Conservation (phyloP, 1,140 invertebrate genomes). For the Micrasema minimum region DNA sequence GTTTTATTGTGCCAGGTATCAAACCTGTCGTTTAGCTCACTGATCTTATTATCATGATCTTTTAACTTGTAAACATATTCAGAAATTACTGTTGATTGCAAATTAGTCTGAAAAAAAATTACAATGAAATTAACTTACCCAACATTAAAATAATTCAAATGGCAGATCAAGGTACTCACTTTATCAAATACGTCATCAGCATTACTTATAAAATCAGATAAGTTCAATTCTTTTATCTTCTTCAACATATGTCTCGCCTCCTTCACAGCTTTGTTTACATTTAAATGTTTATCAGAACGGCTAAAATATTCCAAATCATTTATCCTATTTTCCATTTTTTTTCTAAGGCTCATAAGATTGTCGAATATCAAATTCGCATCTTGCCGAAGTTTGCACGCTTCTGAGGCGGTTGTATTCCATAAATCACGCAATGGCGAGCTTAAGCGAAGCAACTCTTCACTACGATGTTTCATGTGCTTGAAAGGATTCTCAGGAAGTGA, state of each 20-base stretch:
- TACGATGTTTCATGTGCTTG: constrained; percentile 22
- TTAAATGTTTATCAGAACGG: constrained; percentile 68
- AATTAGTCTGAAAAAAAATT: constrained; percentile 57
- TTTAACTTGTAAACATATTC: constrained; percentile 63
- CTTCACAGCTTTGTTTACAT: constrained; percentile 69
- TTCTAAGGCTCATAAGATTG: constrained; percentile 44
- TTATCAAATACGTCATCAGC: constrained; percentile 65
- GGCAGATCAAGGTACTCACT: constrained; percentile 55
- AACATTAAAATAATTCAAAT: background rate
- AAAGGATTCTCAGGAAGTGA: constrained; percentile 41
- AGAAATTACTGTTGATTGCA: constrained; percentile 61
- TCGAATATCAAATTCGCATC: constrained; percentile 50
- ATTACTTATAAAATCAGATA: constrained; percentile 61
- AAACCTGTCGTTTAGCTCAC: constrained; percentile 58
- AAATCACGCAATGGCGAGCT: constrained; percentile 5
- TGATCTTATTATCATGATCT: constrained; percentile 59
- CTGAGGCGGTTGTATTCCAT: constrained; percentile 41
- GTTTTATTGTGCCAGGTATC: constrained; percentile 63
- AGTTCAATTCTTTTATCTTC: constrained; percentile 67
- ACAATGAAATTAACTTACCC: background rate
- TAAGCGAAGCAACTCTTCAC: constrained; percentile 12
- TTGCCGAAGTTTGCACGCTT: constrained; percentile 44
- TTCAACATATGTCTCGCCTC: constrained; percentile 69
- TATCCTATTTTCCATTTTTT: constrained; percentile 58
- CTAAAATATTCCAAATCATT: constrained; percentile 66